These are phyloP conservation scores for Brachypodius melanocephalos DNA, from an alignment of 2,113 vertebrate genomes.

Conservation along the genomic window DNA sequence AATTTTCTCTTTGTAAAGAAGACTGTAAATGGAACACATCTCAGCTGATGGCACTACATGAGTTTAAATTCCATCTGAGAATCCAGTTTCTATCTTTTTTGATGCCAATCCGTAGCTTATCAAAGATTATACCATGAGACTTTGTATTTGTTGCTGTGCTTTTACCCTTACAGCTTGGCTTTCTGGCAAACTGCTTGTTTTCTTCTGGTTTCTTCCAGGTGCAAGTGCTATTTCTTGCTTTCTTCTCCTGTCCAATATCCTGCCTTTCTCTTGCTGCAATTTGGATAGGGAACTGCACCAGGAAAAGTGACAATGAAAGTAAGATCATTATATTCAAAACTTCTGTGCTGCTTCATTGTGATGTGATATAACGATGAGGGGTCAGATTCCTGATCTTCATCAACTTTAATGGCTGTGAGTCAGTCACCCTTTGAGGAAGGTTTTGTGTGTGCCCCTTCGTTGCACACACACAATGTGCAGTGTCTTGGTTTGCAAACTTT, in stretches of 20 bases:
- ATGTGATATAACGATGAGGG: not conserved
- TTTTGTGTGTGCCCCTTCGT: not conserved
- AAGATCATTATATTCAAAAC: slow-evolving; percentile 33
- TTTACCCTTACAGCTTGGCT: not conserved
- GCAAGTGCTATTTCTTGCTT: slow-evolving; percentile 60
- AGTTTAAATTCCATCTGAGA: not conserved
- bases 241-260: slow-evolving; percentile 53
- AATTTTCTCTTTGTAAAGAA: not conserved
- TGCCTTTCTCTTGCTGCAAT: slow-evolving; percentile 48
- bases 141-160: not conserved
- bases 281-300: slow-evolving; percentile 55
- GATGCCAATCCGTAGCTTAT: not conserved
- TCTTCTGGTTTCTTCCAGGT: slow-evolving; percentile 75
- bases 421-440: not conserved
- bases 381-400: not conserved
- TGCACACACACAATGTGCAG: not conserved
- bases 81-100: not conserved
- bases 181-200: slow-evolving; percentile 48
- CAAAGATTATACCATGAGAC: not conserved
- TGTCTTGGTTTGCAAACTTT: not conserved
- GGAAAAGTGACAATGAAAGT: slow-evolving; percentile 52
- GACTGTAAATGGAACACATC: not conserved
- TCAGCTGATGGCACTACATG: not conserved
- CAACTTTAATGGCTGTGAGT: not conserved
- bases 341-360: not conserved